A percentile compares a stretch with the other conserved stretches of the same genome.
Conservation (phyloP, 1,140 invertebrate genomes). For the Asobara japonica region DNA sequence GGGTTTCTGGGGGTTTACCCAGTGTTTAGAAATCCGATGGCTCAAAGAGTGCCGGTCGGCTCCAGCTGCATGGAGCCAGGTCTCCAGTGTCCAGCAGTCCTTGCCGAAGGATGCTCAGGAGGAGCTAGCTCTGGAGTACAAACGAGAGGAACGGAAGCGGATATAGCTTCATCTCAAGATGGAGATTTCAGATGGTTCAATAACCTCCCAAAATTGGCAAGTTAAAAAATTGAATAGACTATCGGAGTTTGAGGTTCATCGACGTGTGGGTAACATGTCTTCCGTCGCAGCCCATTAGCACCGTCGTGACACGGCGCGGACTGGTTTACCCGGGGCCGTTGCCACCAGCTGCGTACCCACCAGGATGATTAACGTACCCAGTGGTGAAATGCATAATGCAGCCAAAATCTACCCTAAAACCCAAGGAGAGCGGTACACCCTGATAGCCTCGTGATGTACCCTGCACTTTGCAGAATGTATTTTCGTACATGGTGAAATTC, state of each 20-base stretch:
- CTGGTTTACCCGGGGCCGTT: constrained; percentile 4
- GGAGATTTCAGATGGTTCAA: no score
- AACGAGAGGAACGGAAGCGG: no score
- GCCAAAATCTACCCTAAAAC: no score
- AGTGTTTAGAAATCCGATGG: no score
- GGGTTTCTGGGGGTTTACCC: no score
- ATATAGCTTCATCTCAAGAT: no score
- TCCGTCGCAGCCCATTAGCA: constrained; percentile 8
- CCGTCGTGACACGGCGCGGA: neutral
- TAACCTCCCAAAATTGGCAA: neutral
- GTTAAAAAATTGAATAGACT: neutral
- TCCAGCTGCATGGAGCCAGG: no score
- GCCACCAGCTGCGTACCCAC: neutral
- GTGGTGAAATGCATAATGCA: constrained; percentile 21
- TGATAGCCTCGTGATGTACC: constrained; percentile 5
- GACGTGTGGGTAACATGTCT: neutral
- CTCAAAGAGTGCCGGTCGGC: no score
- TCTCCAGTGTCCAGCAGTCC: no score
- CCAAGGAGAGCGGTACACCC: neutral
- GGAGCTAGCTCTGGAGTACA: no score
- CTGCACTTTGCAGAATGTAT: neutral
- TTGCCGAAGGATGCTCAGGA: no score
- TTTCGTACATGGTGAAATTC: neutral
- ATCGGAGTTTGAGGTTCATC: neutral
- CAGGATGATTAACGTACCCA: constrained; percentile 15